Evolutionary conservation across 2,113 vertebrate species (phyloP), one percentile per base, ranked within the genome.

Genomic region (Pseudorasbora parva): DNA sequence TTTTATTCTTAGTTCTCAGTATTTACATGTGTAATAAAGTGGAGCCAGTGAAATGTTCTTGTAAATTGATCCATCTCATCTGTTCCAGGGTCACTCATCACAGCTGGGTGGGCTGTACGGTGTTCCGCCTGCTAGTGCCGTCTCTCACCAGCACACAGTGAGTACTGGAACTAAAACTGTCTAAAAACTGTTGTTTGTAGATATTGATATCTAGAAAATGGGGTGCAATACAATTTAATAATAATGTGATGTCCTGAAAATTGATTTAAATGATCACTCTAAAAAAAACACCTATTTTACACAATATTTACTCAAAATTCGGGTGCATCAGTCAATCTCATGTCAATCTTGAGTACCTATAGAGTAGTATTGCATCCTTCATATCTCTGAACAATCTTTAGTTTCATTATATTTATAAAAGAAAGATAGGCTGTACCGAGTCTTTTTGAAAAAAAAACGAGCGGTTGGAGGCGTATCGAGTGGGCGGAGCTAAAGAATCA

Each of bases 51-150:
- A 27, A 47, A 66, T 49, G 17, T 76, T 76, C 19, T 56, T 51
- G 25, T 17, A 51, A 54, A 64, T 64, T 60, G n/a, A 62, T 68
- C 0, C 80, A 89, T 86, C 90, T 72, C 33, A 30, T 87, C 7
- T 68, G 88, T 90, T 82, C 88, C 54, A 98, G 97, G 94, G 95
- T 90, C 96, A 96, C 92, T 96, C 96, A 0, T 94, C 96, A 81
- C 97, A 97, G 90, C 93, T 97, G 89, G 94, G 96, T 12, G 93
- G 95, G 89, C 92, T 98, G 83, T 97, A 97, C 0, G 95, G 96
- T 84, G 91, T 93, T 57, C 90, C 95, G 86, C 85, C 95, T 69
- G 93, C 93, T 0, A 88, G 95, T 80, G 84, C 94, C 81, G 93
- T 95, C 89, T 90, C 95, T 47, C 95, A 96, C 78, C 96, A 96